Percentiles rank a stretch among this genome's conserved stretches.
These are phyloP conservation scores for Onychomys arenicola DNA, from an alignment of 2,797 vertebrate genomes.

Conservation along the genomic window DNA sequence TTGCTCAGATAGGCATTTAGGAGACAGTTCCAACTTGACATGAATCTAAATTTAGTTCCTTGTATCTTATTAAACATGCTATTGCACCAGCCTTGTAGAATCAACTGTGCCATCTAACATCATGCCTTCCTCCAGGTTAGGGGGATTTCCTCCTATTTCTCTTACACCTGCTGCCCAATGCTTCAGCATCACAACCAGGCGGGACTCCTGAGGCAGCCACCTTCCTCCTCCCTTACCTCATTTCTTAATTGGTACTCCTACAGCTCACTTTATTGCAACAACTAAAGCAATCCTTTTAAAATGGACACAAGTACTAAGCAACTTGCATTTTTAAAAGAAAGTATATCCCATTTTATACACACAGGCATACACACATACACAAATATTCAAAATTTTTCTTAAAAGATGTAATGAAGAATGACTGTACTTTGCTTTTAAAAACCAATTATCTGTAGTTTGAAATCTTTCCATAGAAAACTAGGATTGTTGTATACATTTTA, in stretches of 20 bases:
- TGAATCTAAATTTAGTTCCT: neutral
- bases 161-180: neutral
- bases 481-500: too few relatives aligned
- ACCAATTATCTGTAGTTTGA: too few relatives aligned
- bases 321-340: too few relatives aligned
- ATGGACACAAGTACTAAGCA: neutral
- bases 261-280: neutral
- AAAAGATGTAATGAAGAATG: too few relatives aligned
- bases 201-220: neutral
- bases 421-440: too few relatives aligned
- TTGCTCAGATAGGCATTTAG: neutral
- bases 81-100: neutral
- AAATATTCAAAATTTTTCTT: too few relatives aligned
- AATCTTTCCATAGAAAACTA: too few relatives aligned
- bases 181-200: neutral
- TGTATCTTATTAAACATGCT: neutral
- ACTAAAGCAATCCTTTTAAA: neutral
- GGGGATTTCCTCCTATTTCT: neutral
- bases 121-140: neutral
- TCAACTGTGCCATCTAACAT: accelerated
- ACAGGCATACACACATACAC: too few relatives aligned
- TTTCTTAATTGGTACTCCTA: neutral
- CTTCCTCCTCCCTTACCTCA: neutral
- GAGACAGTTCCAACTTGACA: neutral
- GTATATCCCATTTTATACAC: too few relatives aligned